A percentile compares a stretch with the other conserved stretches of the same genome.
phyloP scores from a whole-genome alignment of 2,797 vertebrate species.

The Echeneis naucrates region DNA sequence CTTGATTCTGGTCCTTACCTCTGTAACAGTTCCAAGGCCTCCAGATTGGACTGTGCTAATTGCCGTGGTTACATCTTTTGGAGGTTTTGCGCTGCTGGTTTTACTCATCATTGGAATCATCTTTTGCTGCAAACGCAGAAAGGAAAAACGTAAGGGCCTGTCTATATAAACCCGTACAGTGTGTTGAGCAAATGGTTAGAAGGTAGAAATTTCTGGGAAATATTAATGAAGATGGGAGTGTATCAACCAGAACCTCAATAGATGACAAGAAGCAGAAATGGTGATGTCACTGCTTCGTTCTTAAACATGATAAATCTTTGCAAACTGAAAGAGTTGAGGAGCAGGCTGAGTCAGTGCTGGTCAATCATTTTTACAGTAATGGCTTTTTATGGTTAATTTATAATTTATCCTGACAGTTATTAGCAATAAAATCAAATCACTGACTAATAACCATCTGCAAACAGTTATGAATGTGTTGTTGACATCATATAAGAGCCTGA shows the following conservation, averaged over 20 bases:
- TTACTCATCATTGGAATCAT: conserved; percentile 77
- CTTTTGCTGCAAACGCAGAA: conserved; percentile 77
- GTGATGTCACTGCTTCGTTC: not conserved
- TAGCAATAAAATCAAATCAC: not conserved
- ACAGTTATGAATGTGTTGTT: not conserved
- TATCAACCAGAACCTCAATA: not conserved
- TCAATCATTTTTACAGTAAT: not conserved
- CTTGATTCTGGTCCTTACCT: not conserved
- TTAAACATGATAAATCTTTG: not conserved
- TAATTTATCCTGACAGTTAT: not conserved
- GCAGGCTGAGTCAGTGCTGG: not conserved
- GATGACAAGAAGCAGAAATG: not conserved
- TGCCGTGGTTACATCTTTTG: conserved; percentile 76
- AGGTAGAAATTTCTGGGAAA: not conserved
- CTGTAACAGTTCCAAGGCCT: conserved; percentile 60
- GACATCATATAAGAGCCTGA: not conserved
- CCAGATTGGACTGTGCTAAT: conserved; percentile 82
- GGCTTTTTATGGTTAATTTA: not conserved
- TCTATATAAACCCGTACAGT: not conserved
- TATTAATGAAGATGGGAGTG: not conserved
- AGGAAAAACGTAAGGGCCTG: conserved; percentile 70
- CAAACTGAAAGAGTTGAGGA: not conserved
- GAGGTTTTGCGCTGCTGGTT: conserved; percentile 73
- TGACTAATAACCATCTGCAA: not conserved
- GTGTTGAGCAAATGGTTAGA: not conserved